Percentiles rank a stretch among this genome's conserved stretches.
phyloP scores from a whole-genome alignment of 2,888 invertebrate genomes.

The Marronus borbonicus region DNA sequence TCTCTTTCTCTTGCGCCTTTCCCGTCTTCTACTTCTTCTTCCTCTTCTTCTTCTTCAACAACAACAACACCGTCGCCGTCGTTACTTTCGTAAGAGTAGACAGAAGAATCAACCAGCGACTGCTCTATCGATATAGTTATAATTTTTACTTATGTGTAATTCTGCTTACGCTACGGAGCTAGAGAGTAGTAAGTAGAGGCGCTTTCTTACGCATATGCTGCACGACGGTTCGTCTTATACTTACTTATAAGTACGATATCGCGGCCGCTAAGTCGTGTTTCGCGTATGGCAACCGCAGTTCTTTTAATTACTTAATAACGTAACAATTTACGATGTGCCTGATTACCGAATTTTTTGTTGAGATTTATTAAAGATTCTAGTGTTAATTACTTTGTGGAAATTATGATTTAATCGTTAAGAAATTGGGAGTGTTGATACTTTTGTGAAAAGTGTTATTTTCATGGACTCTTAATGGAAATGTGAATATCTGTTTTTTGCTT shows the following conservation, averaged over 20 bases:
- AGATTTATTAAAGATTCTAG: neutral
- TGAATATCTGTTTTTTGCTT: neutral
- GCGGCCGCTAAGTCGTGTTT: neutral
- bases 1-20: constrained; percentile 18
- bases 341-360: neutral
- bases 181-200: constrained; percentile 17
- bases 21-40: constrained; percentile 19
- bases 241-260: neutral
- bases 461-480: neutral
- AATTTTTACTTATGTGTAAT: constrained; percentile 41
- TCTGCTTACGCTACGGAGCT: constrained; percentile 25
- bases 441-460: neutral
- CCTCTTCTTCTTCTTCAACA: no score
- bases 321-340: neutral
- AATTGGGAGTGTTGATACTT: neutral
- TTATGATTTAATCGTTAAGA: neutral
- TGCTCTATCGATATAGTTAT: constrained; percentile 40
- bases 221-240: neutral
- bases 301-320: neutral
- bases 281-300: constrained; percentile 17
- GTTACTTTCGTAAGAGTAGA: constrained; percentile 34
- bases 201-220: neutral
- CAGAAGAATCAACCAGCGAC: constrained; percentile 27
- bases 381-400: neutral
- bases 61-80: neutral